Conservation (phyloP, 2,888 invertebrate genomes). For the Rhingia rostrata region DNA sequence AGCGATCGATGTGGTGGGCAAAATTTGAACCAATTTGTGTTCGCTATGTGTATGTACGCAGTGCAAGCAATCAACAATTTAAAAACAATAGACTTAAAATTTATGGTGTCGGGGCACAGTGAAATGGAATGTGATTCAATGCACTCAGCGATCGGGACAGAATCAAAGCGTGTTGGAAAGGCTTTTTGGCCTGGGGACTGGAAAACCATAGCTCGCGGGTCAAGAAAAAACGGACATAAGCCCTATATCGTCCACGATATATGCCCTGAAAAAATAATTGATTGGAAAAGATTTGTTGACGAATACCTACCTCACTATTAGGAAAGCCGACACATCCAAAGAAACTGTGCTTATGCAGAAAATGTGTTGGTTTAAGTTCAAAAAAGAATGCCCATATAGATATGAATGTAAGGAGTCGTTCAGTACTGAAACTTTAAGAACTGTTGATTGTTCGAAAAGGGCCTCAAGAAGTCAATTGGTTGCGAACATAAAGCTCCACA, state of each 20-base stretch:
- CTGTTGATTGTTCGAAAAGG: slow-evolving; percentile 12
- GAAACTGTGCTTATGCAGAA: slow-evolving; percentile 14
- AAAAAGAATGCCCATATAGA: slow-evolving; percentile 11
- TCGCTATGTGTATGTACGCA: slow-evolving; percentile 26
- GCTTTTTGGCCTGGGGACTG: slow-evolving; percentile 14
- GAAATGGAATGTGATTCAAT: slow-evolving; percentile 34
- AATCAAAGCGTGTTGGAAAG: slow-evolving; percentile 18
- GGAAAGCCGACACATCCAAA: slow-evolving; percentile 19
- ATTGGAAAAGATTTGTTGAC: slow-evolving; percentile 26
- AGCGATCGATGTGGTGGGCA: slow-evolving; percentile 19
- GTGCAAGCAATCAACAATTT: slow-evolving; percentile 13
- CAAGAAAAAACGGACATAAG: slow-evolving; percentile 1
- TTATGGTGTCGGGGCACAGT: slow-evolving; percentile 11
- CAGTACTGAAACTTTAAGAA: not conserved
- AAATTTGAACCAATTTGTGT: slow-evolving; percentile 19
- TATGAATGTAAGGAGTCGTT: slow-evolving; percentile 21
- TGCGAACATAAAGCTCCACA: slow-evolving; percentile 3
- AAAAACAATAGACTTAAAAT: slow-evolving; percentile 20
- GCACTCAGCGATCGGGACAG: slow-evolving; percentile 11
- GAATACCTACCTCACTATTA: slow-evolving; percentile 7
- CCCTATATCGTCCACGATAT: slow-evolving; percentile 2
- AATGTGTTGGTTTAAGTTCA: slow-evolving; percentile 16
- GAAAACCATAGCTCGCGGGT: slow-evolving; percentile 1
- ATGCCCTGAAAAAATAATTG: not conserved
- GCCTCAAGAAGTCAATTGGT: slow-evolving; percentile 1